phyloP scores from a whole-genome alignment of 2,797 vertebrate genomes.

The Anguilla marmorata region DNA sequence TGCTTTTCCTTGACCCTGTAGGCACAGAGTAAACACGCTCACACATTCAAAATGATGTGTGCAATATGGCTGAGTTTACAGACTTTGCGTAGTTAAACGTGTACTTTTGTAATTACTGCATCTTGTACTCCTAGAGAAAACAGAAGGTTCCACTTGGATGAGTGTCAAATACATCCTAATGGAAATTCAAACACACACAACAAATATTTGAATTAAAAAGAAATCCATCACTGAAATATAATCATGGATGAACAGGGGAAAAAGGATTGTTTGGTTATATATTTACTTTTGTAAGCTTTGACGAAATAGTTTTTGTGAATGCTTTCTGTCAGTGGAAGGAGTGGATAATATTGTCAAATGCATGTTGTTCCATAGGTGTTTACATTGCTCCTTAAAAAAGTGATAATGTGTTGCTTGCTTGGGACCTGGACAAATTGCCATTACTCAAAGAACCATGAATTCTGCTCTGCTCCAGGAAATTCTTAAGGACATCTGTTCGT shows the following conservation, averaged over 20 bases:
- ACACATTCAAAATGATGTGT: background rate
- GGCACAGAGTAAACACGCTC: background rate
- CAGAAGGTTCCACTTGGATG: conserved; percentile 18
- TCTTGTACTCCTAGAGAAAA: background rate
- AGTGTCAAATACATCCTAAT: background rate
- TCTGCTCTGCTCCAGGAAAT: too few species aligned
- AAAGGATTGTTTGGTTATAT: background rate
- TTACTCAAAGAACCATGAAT: too few species aligned
- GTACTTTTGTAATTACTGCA: conserved; percentile 11
- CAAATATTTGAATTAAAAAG: background rate
- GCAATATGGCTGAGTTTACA: conserved; percentile 1
- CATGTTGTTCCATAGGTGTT: background rate
- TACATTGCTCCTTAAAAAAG: background rate
- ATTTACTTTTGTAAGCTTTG: background rate
- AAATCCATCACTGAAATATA: background rate
- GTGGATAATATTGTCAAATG: background rate
- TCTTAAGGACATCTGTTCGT: too few species aligned
- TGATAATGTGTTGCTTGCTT: too few species aligned
- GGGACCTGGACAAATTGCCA: too few species aligned
- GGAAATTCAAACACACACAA: background rate
- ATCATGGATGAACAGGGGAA: background rate
- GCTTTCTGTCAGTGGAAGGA: background rate
- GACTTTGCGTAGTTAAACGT: background rate
- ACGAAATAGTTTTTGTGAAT: background rate
- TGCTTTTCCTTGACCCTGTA: background rate